phyloP scores from a whole-genome alignment of 2,888 invertebrate species.

The Drosophila prostipennis region DNA sequence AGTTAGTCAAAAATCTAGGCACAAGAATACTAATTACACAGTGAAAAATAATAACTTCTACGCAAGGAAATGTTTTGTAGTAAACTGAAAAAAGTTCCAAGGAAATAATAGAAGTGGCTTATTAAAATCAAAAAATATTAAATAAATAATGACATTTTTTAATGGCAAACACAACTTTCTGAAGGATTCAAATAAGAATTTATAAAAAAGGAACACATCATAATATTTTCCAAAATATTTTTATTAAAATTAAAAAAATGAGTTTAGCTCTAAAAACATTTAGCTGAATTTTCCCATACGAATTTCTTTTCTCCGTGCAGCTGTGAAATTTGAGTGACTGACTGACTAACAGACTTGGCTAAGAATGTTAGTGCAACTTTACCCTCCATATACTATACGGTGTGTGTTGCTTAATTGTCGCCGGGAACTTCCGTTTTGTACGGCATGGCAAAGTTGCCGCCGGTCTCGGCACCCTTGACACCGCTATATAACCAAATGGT shows the following conservation, averaged over 20 bases:
- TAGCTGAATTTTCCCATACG: background rate
- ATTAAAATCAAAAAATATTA: no score
- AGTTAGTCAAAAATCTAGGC: slow-evolving; percentile 45
- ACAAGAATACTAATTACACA: background rate
- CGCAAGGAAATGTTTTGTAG: background rate
- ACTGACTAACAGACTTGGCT: slow-evolving; percentile 31
- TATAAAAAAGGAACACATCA: no score
- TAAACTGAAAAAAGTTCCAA: no score
- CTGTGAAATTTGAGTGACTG: slow-evolving; percentile 46
- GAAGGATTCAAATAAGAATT: no score
- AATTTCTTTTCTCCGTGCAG: background rate
- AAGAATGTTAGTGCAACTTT: slow-evolving; percentile 26
- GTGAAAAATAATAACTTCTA: background rate
- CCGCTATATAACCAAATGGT: slow-evolving; percentile 29
- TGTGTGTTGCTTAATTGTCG: slow-evolving; percentile 50
- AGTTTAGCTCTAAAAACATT: no score
- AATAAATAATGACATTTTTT: no score
- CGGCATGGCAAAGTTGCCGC: slow-evolving; percentile 56
- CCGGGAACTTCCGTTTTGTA: slow-evolving; percentile 63
- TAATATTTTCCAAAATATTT: no score
- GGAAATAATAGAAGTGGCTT: no score
- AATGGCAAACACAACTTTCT: no score
- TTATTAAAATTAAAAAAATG: no score
- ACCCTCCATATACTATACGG: slow-evolving; percentile 11
- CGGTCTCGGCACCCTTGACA: slow-evolving; percentile 67